Evolutionary conservation across 2,797 vertebrate genomes (phyloP).

Genomic region (Microctenopoma stevenorrisi): DNA sequence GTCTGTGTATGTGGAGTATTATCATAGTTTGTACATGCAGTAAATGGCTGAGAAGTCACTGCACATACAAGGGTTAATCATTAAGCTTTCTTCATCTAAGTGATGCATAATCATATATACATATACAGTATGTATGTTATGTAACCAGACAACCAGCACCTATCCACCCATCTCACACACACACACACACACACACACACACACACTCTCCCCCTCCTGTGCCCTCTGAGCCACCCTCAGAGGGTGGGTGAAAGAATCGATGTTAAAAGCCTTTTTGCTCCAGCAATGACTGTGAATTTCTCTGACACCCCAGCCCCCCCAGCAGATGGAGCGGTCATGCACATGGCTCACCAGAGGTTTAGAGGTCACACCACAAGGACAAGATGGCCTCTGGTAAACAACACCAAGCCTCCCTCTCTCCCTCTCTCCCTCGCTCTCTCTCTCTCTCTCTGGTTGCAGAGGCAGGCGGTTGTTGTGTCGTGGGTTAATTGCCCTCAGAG

Average conservation of each 20-base stretch:
- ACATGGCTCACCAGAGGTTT: slow-evolving; percentile 65
- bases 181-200: slow-evolving; percentile 4
- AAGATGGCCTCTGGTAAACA: slow-evolving; percentile 69
- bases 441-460: slow-evolving; percentile 27
- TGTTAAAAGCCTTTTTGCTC: slow-evolving; percentile 86
- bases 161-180: slow-evolving; percentile 44
- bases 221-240: slow-evolving; percentile 45
- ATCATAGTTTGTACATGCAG: no score
- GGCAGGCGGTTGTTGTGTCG: slow-evolving; percentile 47
- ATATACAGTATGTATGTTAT: slow-evolving; percentile 38
- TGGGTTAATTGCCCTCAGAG: slow-evolving; percentile 60
- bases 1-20: no score
- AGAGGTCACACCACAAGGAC: slow-evolving; percentile 83
- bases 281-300: slow-evolving; percentile 74
- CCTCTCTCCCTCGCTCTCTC: slow-evolving; percentile 15
- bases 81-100: not conserved
- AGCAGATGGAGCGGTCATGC: slow-evolving; percentile 44
- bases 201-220: slow-evolving; percentile 11
- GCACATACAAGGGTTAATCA: no score
- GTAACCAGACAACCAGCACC: slow-evolving; percentile 50
- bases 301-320: slow-evolving; percentile 67
- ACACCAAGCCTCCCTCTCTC: slow-evolving; percentile 53
- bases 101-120: slow-evolving; percentile 41
- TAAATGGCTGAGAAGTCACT: no score
- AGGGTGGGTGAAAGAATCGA: slow-evolving; percentile 78